Base-by-base conservation (phyloP, 2,888 invertebrate genomes). In the Tiliacea citrago region DNA sequence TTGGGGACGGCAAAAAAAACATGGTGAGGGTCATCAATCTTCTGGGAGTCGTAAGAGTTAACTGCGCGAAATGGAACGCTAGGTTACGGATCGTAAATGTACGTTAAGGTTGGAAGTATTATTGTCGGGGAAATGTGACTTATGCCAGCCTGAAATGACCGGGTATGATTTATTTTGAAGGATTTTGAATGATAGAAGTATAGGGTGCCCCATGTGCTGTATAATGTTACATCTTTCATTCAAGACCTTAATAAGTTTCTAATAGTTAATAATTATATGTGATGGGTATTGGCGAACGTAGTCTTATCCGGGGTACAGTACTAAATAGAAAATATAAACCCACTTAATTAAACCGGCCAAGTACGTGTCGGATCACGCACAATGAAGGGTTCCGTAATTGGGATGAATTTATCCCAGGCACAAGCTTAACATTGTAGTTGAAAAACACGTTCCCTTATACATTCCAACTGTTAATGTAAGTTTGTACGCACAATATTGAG, bases 11-110 rank as follows among this genome's bases (percentile, higher is more conserved):
- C 66, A 71, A 65, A 77, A 85, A 86, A 87, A 87, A 81, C 75
- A 69, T 66, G 65, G 73, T 61, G 70, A 39, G 57, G 18, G 66
- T 73, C 86, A 86, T 86, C 83, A 86, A 86, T 86, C 86, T 86
- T 87, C 75, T n/a, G 49, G 12, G 29, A 77, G 55, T 70, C 71
- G 75, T 69, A 51, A 66, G 73, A 79, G 85, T 77, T 77, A 86
- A 86, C 78, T 79, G 73, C 47, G 66, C 62, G 81, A 73, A 73
- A 85, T 84, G 68, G 66, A 73, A 84, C 67, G 75, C 49, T 51
- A 45, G 53, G 65, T 35, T n/a, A 24, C 35, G 66, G 74, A 60
- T 73, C 82, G 81, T 82, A 85, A 71, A 86, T 86, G 83, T 85
- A 57, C 72, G 60, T 58, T 76, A 67, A 70, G 83, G 58, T 67